phyloP scores from a whole-genome alignment of 2,888 invertebrate genomes.

The Dryomyza anilis region DNA sequence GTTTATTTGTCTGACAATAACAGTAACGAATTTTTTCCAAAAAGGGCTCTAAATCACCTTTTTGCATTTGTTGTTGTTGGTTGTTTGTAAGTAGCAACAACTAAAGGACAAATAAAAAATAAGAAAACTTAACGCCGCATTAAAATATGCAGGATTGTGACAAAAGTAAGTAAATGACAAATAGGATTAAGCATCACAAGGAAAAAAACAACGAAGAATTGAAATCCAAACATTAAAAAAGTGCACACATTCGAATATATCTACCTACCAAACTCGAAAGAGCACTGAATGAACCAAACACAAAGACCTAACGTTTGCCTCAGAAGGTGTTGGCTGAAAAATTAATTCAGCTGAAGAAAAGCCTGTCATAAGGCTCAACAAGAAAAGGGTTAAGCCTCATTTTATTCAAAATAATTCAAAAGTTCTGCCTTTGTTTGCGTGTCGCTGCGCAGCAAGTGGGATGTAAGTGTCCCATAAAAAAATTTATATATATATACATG shows the following conservation, averaged over 20 bases:
- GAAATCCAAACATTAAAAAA: background rate
- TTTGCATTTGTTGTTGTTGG: too few species aligned
- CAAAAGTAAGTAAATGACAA: constrained; percentile 8
- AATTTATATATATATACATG: too few species aligned
- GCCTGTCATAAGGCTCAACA: too few species aligned
- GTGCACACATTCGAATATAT: background rate
- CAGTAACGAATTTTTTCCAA: too few species aligned
- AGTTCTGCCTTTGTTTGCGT: too few species aligned
- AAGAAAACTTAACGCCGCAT: background rate
- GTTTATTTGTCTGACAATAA: too few species aligned
- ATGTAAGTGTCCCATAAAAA: too few species aligned
- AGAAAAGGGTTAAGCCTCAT: too few species aligned
- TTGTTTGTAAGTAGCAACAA: background rate
- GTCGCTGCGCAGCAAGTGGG: too few species aligned
- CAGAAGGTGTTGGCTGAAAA: constrained; percentile 1
- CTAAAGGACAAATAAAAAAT: background rate
- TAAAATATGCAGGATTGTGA: constrained; percentile 14
- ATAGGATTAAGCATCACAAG: constrained; percentile 5
- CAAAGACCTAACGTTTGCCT: background rate
- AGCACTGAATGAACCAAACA: too few species aligned
- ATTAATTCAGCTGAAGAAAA: constrained; percentile 13
- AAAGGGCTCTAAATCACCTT: too few species aligned
- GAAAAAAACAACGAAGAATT: background rate
- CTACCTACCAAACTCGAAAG: background rate
- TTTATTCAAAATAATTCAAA: too few species aligned